Evolutionary conservation across 2,888 invertebrate genomes (phyloP).

Genomic region (Spilarctia lutea): DNA sequence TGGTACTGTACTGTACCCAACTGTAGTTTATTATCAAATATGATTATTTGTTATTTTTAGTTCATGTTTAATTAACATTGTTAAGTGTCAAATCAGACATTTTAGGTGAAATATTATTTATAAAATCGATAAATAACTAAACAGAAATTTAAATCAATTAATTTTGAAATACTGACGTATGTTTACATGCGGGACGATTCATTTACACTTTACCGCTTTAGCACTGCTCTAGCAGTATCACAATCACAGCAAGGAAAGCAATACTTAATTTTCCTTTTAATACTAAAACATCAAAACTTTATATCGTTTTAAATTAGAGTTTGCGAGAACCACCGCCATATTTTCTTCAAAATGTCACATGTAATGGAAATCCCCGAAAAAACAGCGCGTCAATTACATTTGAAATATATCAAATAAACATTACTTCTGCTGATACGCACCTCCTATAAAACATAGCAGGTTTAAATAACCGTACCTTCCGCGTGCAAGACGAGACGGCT

Average conservation of each 20-base stretch:
- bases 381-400: neutral
- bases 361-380: neutral
- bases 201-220: no score
- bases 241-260: neutral
- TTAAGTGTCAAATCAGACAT: no score
- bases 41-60: no score
- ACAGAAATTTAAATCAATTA: no score
- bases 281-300: neutral
- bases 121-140: no score
- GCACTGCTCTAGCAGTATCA: no score
- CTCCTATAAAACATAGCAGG: slow-evolving; percentile 10
- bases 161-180: no score
- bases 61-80: no score
- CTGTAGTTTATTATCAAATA: no score
- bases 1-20: no score
- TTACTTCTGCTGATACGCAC: slow-evolving; percentile 9
- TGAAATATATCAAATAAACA: slow-evolving; percentile 8
- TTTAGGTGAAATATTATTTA: no score
- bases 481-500: slow-evolving; percentile 30
- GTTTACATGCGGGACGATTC: no score
- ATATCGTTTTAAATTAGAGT: neutral
- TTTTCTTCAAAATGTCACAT: neutral
- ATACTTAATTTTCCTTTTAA: neutral
- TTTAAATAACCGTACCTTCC: slow-evolving; percentile 17
- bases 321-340: neutral